Base-by-base conservation (phyloP, 2,113 vertebrate genomes). In the Misgurnus anguillicaudatus region DNA sequence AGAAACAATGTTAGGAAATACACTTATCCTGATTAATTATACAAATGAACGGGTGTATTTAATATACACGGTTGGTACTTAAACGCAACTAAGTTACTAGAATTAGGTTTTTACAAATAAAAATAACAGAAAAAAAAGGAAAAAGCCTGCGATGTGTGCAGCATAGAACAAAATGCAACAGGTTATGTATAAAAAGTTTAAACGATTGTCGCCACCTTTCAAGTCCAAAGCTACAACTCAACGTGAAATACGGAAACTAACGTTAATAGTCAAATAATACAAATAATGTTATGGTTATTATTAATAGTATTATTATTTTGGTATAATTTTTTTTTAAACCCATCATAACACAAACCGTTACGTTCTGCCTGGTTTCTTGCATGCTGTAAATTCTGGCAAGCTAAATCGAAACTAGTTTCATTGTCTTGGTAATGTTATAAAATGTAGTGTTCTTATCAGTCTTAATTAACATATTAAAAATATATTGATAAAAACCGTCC, bases 281-380 rank as follows among this genome's bases (percentile, higher is more conserved):
- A 31, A 31, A 31, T 31, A 31, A 31, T 31, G 24, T 31, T 31
- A 31, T 31, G 24, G 24, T 31, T 31, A 31, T 31, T 31, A 31
- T 31, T 31, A 31, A 31, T 31, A 31, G 24, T 31, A 31, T 31
- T 31, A 31, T 31, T 31, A 31, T 31, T 31, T 31, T 1, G 10
- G 10, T 67, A 17, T 45, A 41, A 3, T 21, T 11, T 14, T 2
- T 42, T 38, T 5, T 38, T 7, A 38, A 55, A 53, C 38, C 36
- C 31, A 60, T 1, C 10, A 66, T 24, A 17, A 48, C 38, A 83
- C 85, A 78, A 87, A 89, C 89, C 87, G 88, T 87, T 90, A 0
- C 87, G 72, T 19, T 87, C 80, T 11, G 85, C 80, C 1, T 70
- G 73, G 24, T 48, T 79, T 78, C 79, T 89, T 82, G 88, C 41